Evolutionary conservation across 2,113 vertebrate species (phyloP).

Genomic region (Panthera tigris): DNA sequence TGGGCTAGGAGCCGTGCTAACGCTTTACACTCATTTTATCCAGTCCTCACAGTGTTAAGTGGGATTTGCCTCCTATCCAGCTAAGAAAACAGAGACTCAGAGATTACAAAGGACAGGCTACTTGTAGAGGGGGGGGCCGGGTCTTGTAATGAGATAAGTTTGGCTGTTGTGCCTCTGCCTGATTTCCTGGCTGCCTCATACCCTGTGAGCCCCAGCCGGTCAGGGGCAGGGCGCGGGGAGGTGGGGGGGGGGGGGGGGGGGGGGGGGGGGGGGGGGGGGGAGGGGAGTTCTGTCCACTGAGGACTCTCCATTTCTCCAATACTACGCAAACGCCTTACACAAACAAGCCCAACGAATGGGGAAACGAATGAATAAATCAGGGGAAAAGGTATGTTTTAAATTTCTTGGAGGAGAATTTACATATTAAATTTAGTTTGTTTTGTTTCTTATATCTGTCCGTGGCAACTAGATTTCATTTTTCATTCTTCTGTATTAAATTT

Average conservation of each 20-base stretch:
- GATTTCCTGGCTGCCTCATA: neutral
- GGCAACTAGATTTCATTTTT: neutral
- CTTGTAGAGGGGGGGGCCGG: neutral
- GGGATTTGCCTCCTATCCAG: neutral
- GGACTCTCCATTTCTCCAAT: neutral
- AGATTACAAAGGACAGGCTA: neutral
- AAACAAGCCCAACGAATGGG: neutral
- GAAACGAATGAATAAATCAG: neutral
- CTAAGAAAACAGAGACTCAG: neutral
- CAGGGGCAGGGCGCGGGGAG: no score
- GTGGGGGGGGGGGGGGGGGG: no score
- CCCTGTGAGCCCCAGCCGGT: neutral
- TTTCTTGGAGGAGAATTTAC: conserved; percentile 24
- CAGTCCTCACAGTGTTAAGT: neutral
- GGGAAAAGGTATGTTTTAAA: neutral
- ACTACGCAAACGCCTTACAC: neutral
- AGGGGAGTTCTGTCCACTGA: neutral
- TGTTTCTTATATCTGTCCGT: neutral
- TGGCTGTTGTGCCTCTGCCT: neutral
- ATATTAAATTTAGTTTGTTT: conserved; percentile 7
- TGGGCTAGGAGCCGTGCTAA: neutral
- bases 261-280: no score
- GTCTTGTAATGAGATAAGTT: neutral
- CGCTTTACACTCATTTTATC: neutral
- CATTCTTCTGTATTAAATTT: neutral